These are phyloP conservation scores for zebrafish (Danio rerio) DNA, from an alignment of 2,113 vertebrate species.

Conservation along the genomic window DNA sequence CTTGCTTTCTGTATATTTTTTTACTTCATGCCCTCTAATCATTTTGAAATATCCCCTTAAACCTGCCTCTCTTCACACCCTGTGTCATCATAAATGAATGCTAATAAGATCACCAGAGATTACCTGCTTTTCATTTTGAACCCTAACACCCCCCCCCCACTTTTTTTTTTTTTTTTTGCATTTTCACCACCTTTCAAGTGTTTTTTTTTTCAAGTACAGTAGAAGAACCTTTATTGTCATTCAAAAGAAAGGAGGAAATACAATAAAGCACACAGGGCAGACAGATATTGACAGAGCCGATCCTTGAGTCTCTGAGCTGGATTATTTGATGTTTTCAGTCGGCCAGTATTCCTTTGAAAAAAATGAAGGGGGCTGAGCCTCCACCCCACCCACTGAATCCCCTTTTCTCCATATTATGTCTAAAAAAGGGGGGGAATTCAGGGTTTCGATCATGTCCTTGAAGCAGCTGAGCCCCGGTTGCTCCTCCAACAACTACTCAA, in stretches of 20 bases:
- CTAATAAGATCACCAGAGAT: slow-evolving; percentile 59
- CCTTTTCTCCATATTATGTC: slow-evolving; percentile 10
- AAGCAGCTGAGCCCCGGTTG: slow-evolving; percentile 46
- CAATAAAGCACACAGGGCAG: slow-evolving; percentile 38
- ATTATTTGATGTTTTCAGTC: slow-evolving; percentile 46
- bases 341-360: slow-evolving; percentile 34
- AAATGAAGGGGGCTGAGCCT: slow-evolving; percentile 27
- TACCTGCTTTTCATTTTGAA: slow-evolving; percentile 57
- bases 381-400: slow-evolving; percentile 20
- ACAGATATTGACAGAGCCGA: slow-evolving; percentile 48
- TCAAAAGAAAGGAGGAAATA: not conserved
- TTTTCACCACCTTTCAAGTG: slow-evolving; percentile 24
- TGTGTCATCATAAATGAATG: slow-evolving; percentile 44
- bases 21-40: slow-evolving; percentile 1
- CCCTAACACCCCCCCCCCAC: not conserved
- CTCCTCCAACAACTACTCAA: slow-evolving; percentile 47
- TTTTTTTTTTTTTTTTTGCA: not conserved
- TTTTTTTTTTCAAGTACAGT: slow-evolving; percentile 31
- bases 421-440: not conserved
- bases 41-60: slow-evolving; percentile 49
- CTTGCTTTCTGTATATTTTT: not conserved
- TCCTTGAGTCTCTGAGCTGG: slow-evolving; percentile 31
- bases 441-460: slow-evolving; percentile 32
- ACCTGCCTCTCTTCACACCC: slow-evolving; percentile 53
- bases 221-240: not conserved